Conservation (phyloP, 2,797 vertebrate species). For the Ctenochaetus hawaiiensis region DNA sequence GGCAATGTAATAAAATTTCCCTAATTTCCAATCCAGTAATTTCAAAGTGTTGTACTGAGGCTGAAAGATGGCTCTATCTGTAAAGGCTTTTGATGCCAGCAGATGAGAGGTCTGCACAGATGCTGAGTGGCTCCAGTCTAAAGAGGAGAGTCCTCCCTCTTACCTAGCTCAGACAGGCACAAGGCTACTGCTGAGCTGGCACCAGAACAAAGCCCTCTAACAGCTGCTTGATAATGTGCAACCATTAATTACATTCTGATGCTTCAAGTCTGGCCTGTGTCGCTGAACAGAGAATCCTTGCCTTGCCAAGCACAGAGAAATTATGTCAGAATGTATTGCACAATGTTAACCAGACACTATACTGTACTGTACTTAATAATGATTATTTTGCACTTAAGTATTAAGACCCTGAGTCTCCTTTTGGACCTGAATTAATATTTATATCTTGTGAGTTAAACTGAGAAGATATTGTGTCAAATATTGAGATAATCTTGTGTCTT, state of each 20-base stretch:
- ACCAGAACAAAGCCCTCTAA: constrained; percentile 76
- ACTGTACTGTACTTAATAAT: constrained; percentile 31
- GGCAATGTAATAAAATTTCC: constrained; percentile 7
- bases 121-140: constrained; percentile 54
- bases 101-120: constrained; percentile 54
- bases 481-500: constrained; percentile 22
- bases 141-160: constrained; percentile 49
- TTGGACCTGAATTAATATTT: constrained; percentile 32
- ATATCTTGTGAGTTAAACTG: constrained; percentile 16
- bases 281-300: constrained; percentile 57
- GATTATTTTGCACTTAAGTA: constrained; percentile 29
- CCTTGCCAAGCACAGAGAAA: constrained; percentile 49
- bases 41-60: constrained; percentile 22
- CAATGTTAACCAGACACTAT: constrained; percentile 61
- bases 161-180: constrained; percentile 63
- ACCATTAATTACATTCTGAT: constrained; percentile 83
- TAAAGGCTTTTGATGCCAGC: constrained; percentile 39
- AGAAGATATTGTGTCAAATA: constrained; percentile 22
- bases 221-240: constrained; percentile 84
- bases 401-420: constrained; percentile 30
- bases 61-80: constrained; percentile 37
- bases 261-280: constrained; percentile 77
- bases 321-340: constrained; percentile 73
- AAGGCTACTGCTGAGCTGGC: constrained; percentile 68
- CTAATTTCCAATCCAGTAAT: constrained; percentile 30